Conservation (phyloP, 30 jellyfish, hydroid and myxozoan genomes). For the Aurelia sp. region DNA sequence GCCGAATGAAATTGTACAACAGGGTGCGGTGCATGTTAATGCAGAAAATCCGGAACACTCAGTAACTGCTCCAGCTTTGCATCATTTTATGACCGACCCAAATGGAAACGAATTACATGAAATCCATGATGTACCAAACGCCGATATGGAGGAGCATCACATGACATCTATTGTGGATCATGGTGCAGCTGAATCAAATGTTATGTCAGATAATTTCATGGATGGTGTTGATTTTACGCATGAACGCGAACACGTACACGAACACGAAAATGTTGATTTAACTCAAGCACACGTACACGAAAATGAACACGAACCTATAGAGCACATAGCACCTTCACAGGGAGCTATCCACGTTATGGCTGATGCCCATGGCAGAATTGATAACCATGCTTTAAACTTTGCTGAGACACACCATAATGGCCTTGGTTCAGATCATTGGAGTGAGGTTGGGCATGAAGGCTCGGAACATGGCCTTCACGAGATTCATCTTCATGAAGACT, state of each 20-base stretch:
- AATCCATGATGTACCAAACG: conserved; percentile 17
- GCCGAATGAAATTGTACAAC: not conserved
- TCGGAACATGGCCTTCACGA: conserved; percentile 11
- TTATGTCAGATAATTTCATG: not conserved
- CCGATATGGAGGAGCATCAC: conserved; percentile 18
- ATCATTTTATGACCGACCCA: conserved; percentile 36
- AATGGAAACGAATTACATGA: conserved; percentile 53
- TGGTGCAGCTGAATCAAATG: conserved; percentile 32
- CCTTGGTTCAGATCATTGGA: not conserved
- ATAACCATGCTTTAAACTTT: not conserved
- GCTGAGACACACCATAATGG: not conserved
- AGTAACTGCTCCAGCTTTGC: conserved; percentile 1
- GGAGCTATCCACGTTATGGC: conserved; percentile 46
- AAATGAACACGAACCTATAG: conserved; percentile 16
- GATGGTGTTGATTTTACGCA: conserved; percentile 1
- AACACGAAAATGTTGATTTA: not conserved
- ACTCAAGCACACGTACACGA: not conserved
- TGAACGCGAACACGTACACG: not conserved
- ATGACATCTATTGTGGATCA: conserved; percentile 35
- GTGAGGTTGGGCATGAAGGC: conserved; percentile 6
- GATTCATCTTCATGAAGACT: not conserved
- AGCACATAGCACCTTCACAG: conserved; percentile 28
- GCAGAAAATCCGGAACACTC: conserved; percentile 12
- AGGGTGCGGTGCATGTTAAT: conserved; percentile 4
- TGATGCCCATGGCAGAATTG: conserved; percentile 47